These are phyloP conservation scores for Simalia tracyae DNA, from an alignment of 2,797 vertebrate species.

Conservation along the genomic window DNA sequence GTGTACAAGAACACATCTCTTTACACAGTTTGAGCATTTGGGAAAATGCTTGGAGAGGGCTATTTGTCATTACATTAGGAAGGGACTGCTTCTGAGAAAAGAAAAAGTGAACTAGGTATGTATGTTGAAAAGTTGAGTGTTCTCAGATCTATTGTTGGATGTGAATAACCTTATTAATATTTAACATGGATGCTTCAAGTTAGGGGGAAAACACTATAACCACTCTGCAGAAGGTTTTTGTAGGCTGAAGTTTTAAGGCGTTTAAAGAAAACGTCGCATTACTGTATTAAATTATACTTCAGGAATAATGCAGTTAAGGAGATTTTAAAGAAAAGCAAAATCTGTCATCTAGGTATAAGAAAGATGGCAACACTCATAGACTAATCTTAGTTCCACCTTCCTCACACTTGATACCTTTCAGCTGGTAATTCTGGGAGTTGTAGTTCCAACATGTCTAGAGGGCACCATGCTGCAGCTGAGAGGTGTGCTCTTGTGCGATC, in stretches of 20 bases:
- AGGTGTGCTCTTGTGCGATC: background rate
- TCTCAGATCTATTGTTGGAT: background rate
- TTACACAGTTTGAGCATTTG: background rate
- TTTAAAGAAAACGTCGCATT: background rate
- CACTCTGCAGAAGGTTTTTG: background rate
- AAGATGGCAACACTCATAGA: background rate
- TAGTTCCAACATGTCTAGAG: background rate
- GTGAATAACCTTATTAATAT: background rate
- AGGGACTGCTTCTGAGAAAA: background rate
- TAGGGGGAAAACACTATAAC: background rate
- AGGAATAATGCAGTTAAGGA: background rate
- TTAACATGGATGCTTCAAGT: background rate
- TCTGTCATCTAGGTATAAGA: conserved; percentile 25
- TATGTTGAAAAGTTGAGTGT: background rate
- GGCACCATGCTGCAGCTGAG: background rate
- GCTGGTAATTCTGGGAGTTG: background rate
- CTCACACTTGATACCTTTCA: background rate
- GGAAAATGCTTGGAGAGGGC: background rate
- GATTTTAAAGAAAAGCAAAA: conserved; percentile 27
- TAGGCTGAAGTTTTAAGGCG: background rate
- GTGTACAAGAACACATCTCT: background rate
- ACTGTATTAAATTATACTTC: conserved; percentile 12
- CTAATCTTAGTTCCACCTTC: background rate
- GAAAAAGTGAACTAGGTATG: background rate
- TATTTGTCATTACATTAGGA: background rate